Base-by-base conservation (phyloP, 2,888 invertebrate species). In the Sinelater perroti region DNA sequence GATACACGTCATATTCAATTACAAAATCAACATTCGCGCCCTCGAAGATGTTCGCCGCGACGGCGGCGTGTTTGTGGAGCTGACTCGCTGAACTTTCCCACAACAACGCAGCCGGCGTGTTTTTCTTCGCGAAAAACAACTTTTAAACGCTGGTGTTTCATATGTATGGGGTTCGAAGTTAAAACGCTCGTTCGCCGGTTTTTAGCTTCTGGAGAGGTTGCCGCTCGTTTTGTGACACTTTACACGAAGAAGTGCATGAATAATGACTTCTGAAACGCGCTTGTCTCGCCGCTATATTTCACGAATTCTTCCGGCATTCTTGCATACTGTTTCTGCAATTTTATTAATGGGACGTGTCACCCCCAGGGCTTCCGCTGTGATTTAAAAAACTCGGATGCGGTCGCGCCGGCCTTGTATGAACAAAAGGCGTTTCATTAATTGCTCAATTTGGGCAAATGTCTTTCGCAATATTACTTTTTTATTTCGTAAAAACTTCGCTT, bases 111-210 rank as follows among this genome's bases (percentile, higher is more conserved):
- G 20, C 8, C 18, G 11, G 18, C 18, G 13, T 24, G 6, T 10
- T 40, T 40, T 40, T 24, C 11, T 20, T 31, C 20, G 40, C 26
- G 36, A 28, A 38, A 40, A 35, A 30, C 7, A 54, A 54, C 28
- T 46, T 46, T 33, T 36, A 11, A 45, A 45, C 35, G 28, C 20
- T 44, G 16, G 46, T 46, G 24, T 54, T 54, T 54, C 54, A 54
- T 54, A 54, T 46, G 54, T 47, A 54, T 54, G 38, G 38, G 46
- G 46, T 38, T 46, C 40, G 54, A 54, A 45, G 46, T 54, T 52
- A 40, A 54, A 54, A 54, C 40, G 47, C 35, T 46, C 54, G 46
- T 47, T 47, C 11, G 18, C 36, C 38, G 46, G 46, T 54, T 54
- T 53, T 54, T 38, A 54, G 47, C 46, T 54, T 54, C 47, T 47